Evolutionary conservation across 1,140 invertebrate species (phyloP).

Genomic region (Drosophila oshimai): DNA sequence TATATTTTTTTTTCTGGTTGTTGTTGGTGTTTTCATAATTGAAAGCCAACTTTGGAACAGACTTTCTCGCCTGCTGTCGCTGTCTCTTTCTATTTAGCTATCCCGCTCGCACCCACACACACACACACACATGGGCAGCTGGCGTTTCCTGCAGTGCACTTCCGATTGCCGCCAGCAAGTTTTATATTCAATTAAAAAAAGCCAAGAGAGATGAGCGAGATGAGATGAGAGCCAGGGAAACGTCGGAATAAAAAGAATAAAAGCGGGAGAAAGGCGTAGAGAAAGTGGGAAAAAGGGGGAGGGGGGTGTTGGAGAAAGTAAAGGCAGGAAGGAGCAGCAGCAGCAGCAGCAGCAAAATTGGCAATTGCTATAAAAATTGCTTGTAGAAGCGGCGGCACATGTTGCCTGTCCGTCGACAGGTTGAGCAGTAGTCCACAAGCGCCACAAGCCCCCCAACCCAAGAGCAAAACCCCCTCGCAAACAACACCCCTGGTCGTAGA

Average conservation of each 20-base stretch:
- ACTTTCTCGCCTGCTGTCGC: background rate
- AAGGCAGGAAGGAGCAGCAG: constrained; percentile 14
- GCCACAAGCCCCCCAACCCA: background rate
- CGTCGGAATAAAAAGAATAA: background rate
- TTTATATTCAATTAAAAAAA: constrained; percentile 80
- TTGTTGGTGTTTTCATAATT: constrained; percentile 72
- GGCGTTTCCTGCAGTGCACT: constrained; percentile 75
- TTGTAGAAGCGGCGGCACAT: constrained; percentile 66
- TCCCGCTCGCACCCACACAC: constrained; percentile 7
- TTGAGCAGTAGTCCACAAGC: constrained; percentile 28
- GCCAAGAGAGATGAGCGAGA: constrained; percentile 15
- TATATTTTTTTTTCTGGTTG: background rate
- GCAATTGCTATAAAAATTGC: constrained; percentile 75
- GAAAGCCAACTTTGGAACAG: constrained; percentile 65
- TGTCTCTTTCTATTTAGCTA: background rate
- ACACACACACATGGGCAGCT: constrained; percentile 54
- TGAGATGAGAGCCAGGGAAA: constrained; percentile 2
- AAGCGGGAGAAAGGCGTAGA: constrained; percentile 10
- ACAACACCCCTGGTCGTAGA: background rate
- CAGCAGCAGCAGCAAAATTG: constrained; percentile 54
- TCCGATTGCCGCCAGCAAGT: constrained; percentile 77
- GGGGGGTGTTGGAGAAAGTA: background rate
- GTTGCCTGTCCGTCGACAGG: constrained; percentile 44
- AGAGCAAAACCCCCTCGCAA: background rate
- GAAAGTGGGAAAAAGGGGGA: background rate